A percentile compares a stretch with the other conserved stretches of the same genome.
These are phyloP conservation scores for Aphidoletes aphidimyza DNA, from an alignment of 2,888 invertebrate species.

Conservation along the genomic window DNA sequence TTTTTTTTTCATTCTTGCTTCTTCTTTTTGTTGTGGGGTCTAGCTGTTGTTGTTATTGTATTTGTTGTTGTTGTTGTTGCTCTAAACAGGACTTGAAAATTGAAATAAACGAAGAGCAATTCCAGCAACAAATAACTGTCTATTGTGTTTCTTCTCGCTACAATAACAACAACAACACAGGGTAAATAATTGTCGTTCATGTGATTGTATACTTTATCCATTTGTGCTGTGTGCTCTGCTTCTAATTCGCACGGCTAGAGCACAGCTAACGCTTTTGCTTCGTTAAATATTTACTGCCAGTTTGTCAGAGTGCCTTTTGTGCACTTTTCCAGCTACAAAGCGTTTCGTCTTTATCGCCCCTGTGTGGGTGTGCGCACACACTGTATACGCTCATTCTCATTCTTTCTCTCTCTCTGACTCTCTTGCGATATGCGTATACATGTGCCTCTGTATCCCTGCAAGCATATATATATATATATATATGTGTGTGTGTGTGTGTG, in stretches of 20 bases:
- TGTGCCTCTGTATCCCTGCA: no score
- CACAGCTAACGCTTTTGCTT: not conserved
- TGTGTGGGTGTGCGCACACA: no score
- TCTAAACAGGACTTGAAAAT: slow-evolving; percentile 9
- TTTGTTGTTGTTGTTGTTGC: not conserved
- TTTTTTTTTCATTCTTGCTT: not conserved
- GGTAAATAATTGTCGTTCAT: slow-evolving; percentile 17
- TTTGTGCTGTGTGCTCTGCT: not conserved
- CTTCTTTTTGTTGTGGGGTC: not conserved
- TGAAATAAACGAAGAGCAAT: slow-evolving; percentile 40
- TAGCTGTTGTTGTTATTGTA: not conserved
- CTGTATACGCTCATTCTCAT: no score
- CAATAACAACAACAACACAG: not conserved
- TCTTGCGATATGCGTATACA: no score
- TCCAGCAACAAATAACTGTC: slow-evolving; percentile 27
- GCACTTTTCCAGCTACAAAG: not conserved
- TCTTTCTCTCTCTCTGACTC: not conserved
- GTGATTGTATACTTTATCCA: slow-evolving; percentile 42
- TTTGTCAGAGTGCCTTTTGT: slow-evolving; percentile 13
- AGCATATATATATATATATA: no score
- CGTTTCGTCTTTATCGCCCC: not conserved
- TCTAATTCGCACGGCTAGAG: slow-evolving; percentile 17
- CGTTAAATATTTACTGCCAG: slow-evolving; percentile 6
- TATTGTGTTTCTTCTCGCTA: not conserved
- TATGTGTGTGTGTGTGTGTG: no score